These are phyloP conservation scores for Enteromius afrohamiltoni DNA, from an alignment of 2,797 vertebrate species.

Conservation along the genomic window DNA sequence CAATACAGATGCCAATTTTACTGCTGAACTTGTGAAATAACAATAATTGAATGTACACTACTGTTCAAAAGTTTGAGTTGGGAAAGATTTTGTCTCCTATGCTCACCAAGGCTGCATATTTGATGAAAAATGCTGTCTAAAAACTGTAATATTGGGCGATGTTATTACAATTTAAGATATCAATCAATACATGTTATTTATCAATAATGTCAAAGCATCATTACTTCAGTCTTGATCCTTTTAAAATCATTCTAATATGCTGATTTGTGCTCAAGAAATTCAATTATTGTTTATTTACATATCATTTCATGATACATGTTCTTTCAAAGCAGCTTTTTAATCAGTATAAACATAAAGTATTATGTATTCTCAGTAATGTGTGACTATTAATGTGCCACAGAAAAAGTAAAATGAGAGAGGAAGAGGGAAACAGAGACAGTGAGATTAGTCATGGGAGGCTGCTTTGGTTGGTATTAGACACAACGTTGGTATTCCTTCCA, in stretches of 20 bases:
- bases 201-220: background rate
- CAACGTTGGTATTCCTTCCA: constrained; percentile 74
- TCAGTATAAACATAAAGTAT: constrained; percentile 41
- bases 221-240: background rate
- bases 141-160: background rate
- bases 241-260: background rate
- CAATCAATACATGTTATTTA: background rate
- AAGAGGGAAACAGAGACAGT: constrained; percentile 60
- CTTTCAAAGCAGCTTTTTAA: background rate
- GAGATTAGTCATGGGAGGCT: constrained; percentile 78
- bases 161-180: background rate
- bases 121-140: background rate
- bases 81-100: background rate
- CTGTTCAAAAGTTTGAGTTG: background rate
- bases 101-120: background rate
- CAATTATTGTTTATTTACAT: background rate
- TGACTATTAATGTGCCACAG: constrained; percentile 20
- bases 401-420: constrained; percentile 23
- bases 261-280: background rate
- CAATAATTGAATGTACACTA: background rate
- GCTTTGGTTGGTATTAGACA: constrained; percentile 71
- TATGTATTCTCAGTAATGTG: constrained; percentile 58
- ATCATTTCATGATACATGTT: background rate
- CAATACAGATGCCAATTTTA: constrained; percentile 35
- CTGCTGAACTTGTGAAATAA: background rate